These are phyloP conservation scores for Dendrolimus punctatus DNA, from an alignment of 1,140 invertebrate genomes.

Conservation along the genomic window DNA sequence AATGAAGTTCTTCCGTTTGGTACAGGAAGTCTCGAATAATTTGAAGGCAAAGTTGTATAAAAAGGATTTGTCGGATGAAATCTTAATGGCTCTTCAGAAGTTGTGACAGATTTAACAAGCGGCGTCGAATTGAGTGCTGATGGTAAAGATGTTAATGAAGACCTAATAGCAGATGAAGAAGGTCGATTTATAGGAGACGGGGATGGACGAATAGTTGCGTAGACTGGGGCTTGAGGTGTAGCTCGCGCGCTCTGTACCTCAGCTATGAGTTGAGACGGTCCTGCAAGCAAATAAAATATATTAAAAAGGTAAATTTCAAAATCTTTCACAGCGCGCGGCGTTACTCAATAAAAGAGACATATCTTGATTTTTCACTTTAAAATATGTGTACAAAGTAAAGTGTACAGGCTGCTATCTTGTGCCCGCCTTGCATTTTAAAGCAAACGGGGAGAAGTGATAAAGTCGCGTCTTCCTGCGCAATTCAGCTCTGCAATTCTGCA, in stretches of 20 bases:
- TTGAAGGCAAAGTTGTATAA: slow-evolving; percentile 58
- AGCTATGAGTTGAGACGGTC: slow-evolving; percentile 58
- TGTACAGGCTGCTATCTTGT: slow-evolving; percentile 1
- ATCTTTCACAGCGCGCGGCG: background rate
- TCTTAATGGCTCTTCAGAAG: slow-evolving; percentile 37
- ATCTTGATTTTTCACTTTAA: too few relatives aligned
- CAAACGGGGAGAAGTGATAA: slow-evolving; percentile 20
- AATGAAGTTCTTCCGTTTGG: slow-evolving; percentile 46
- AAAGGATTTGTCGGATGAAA: slow-evolving; percentile 65
- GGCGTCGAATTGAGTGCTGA: slow-evolving; percentile 40
- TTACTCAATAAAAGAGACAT: too few relatives aligned
- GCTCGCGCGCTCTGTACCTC: slow-evolving; percentile 48
- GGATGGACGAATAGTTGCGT: slow-evolving; percentile 48
- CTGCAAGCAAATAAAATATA: slow-evolving; percentile 45
- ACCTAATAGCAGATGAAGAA: slow-evolving; percentile 30
- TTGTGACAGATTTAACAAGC: slow-evolving; percentile 38
- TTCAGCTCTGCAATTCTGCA: slow-evolving; percentile 14
- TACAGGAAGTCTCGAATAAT: slow-evolving; percentile 56
- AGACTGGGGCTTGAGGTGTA: slow-evolving; percentile 56
- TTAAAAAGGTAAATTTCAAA: slow-evolving; percentile 2
- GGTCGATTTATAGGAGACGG: slow-evolving; percentile 32
- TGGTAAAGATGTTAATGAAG: slow-evolving; percentile 42
- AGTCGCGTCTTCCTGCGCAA: slow-evolving; percentile 17
- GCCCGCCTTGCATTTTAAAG: slow-evolving; percentile 14
- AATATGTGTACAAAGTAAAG: background rate